Evolutionary conservation across 2,113 vertebrate genomes (phyloP).

Genomic region (Grallaria varia): DNA sequence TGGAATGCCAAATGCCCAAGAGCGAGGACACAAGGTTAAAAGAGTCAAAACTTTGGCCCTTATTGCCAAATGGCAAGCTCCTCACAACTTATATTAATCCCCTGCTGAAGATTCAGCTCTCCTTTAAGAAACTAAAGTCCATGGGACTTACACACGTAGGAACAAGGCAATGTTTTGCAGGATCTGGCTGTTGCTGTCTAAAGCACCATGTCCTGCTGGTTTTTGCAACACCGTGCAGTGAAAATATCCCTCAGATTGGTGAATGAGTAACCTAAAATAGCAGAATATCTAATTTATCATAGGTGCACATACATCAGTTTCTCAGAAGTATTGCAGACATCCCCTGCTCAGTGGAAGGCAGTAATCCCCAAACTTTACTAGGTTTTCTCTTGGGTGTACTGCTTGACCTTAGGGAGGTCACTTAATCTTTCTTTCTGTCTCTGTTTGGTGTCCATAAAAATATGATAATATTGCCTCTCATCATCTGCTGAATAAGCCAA

Average conservation of each 20-base stretch:
- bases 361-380: not conserved
- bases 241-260: accelerated
- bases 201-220: no score
- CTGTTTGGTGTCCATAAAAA: not conserved
- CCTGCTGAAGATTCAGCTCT: not conserved
- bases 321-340: not conserved
- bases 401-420: not conserved
- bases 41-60: not conserved
- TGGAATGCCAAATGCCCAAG: not conserved
- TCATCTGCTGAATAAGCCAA: not conserved
- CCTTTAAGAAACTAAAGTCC: not conserved
- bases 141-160: not conserved
- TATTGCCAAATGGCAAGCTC: not conserved
- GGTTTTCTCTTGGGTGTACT: not conserved
- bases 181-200: not conserved
- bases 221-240: not conserved
- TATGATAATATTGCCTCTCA: not conserved
- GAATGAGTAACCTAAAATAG: not conserved
- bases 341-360: not conserved
- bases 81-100: not conserved
- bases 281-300: not conserved
- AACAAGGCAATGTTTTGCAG: accelerated
- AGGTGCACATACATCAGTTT: not conserved
- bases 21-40: not conserved
- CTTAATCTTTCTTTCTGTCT: not conserved